phyloP scores from a whole-genome alignment of 2,113 vertebrate species.

The Varanus komodoensis region DNA sequence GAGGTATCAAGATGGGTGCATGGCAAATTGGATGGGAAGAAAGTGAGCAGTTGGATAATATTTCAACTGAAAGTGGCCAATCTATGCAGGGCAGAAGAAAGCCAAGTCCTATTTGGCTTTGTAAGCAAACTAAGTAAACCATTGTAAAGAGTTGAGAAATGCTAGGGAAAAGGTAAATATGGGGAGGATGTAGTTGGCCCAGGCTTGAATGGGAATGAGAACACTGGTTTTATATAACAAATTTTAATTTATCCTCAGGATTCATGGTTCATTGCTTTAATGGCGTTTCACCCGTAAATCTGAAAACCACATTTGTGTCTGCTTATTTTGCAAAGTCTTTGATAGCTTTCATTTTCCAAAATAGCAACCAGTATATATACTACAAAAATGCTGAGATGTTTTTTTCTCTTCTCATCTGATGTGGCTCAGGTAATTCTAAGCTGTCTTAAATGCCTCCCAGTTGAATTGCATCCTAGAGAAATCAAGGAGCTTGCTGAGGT shows the following conservation, averaged over 20 bases:
- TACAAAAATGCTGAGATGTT: neutral
- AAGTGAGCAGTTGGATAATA: neutral
- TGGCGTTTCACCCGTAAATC: neutral
- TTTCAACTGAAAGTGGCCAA: neutral
- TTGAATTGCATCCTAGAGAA: neutral
- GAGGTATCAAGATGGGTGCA: neutral
- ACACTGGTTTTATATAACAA: neutral
- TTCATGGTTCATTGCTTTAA: neutral
- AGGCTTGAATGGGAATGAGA: no score
- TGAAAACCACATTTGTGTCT: neutral
- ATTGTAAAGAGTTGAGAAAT: neutral
- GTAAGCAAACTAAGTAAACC: neutral
- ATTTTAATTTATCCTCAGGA: neutral
- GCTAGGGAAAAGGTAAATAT: neutral
- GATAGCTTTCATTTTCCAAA: neutral
- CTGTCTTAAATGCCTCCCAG: neutral
- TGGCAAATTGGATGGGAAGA: neutral
- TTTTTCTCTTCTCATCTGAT: neutral
- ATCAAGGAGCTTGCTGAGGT: neutral
- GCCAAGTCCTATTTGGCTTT: neutral
- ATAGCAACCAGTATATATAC: neutral
- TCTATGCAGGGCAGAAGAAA: neutral
- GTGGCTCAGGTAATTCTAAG: neutral
- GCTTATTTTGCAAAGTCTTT: conserved; percentile 2
- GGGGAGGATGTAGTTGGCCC: neutral